phyloP scores from a whole-genome alignment of 1,140 invertebrate species.

The Drosophila ercepeae region DNA sequence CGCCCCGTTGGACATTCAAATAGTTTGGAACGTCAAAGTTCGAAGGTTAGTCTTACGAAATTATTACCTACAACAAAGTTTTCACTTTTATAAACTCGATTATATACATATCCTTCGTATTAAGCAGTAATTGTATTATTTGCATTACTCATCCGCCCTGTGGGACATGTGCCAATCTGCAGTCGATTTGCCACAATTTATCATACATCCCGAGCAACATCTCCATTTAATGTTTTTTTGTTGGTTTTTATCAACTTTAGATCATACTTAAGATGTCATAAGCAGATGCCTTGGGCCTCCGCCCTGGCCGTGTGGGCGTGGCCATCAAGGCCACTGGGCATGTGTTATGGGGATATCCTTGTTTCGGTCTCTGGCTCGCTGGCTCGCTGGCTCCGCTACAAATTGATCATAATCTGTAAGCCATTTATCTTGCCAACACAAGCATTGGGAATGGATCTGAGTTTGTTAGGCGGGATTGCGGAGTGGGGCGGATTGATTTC shows the following conservation, averaged over 20 bases:
- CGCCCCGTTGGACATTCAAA: too few species aligned
- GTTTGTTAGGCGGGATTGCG: conserved; percentile 19
- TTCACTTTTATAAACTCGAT: too few species aligned
- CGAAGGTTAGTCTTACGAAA: too few species aligned
- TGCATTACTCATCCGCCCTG: conserved; percentile 37
- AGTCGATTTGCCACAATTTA: conserved; percentile 56
- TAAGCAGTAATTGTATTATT: background rate
- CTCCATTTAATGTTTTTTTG: conserved; percentile 4
- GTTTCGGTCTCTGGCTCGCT: conserved; percentile 8
- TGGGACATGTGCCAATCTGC: conserved; percentile 47
- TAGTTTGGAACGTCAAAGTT: too few species aligned
- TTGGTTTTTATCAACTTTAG: conserved; percentile 21
- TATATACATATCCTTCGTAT: background rate
- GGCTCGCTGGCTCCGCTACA: conserved; percentile 51
- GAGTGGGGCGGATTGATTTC: background rate
- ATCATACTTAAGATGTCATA: conserved; percentile 72
- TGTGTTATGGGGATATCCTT: conserved; percentile 33
- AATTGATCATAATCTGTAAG: conserved; percentile 81
- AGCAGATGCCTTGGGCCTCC: conserved; percentile 50
- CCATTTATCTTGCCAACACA: conserved; percentile 68
- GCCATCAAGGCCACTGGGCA: conserved; percentile 52
- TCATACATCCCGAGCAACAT: conserved; percentile 40
- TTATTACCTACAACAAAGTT: too few species aligned
- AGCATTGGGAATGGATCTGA: conserved; percentile 30
- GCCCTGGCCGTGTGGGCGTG: conserved; percentile 50